Evolutionary conservation across 2,113 vertebrate species (phyloP).

Genomic region (Petrocephalus zakoni): DNA sequence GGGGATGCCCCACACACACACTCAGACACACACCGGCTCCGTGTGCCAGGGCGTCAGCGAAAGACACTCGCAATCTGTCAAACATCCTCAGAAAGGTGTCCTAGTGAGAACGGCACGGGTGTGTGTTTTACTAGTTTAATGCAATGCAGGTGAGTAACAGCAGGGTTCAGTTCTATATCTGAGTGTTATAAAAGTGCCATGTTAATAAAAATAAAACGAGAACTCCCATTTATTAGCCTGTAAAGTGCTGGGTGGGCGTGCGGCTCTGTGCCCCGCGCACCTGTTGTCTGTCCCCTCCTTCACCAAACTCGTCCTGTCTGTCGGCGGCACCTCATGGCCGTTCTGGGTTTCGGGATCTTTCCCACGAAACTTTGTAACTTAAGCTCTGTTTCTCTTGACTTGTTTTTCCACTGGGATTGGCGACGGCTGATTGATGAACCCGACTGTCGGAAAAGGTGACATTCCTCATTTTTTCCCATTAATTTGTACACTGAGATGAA

Average conservation of each 20-base stretch:
- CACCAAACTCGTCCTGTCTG: background rate
- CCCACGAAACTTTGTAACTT: background rate
- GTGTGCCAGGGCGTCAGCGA: background rate
- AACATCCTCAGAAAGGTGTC: background rate
- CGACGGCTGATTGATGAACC: background rate
- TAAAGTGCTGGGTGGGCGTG: background rate
- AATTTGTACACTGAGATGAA: background rate
- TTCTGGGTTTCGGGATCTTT: background rate
- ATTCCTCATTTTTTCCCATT: background rate
- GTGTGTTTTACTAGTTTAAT: background rate
- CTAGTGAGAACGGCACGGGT: background rate
- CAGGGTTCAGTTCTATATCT: background rate
- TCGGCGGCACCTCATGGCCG: background rate
- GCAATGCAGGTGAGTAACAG: background rate
- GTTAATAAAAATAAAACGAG: background rate
- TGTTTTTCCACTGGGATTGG: background rate
- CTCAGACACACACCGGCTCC: background rate
- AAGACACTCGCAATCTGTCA: background rate
- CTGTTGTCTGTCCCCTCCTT: background rate
- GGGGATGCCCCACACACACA: background rate
- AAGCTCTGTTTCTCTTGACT: background rate
- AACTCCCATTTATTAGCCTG: background rate
- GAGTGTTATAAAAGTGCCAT: background rate
- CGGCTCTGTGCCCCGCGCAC: background rate
- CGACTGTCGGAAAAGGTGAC: background rate